phyloP scores from a whole-genome alignment of 37 sponge, comb jelly and placozoan species.

The Chondrilla cf. caribensis region DNA sequence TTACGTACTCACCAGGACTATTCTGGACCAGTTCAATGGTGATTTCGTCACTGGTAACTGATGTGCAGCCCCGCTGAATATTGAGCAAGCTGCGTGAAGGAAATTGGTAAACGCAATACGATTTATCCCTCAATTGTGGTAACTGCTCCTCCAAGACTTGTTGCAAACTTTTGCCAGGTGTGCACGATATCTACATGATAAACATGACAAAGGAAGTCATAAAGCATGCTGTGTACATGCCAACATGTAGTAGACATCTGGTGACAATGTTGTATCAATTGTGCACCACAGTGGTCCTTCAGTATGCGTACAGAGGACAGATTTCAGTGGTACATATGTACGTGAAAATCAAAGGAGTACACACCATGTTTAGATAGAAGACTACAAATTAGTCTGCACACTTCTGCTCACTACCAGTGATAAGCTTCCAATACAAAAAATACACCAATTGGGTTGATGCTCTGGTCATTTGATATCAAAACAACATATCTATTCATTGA shows the following conservation, averaged over 20 bases:
- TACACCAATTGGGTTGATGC: no score
- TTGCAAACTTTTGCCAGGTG: slow-evolving; percentile 56
- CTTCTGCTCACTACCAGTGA: no score
- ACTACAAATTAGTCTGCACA: no score
- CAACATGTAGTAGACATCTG: not conserved
- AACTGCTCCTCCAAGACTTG: slow-evolving; percentile 58
- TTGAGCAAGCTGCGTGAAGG: slow-evolving; percentile 62
- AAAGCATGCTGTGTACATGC: not conserved
- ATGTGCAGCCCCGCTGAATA: slow-evolving; percentile 10
- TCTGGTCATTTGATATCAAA: no score
- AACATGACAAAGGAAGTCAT: not conserved
- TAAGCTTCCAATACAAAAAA: no score
- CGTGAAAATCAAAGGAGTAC: no score
- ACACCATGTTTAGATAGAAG: no score
- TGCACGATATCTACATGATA: slow-evolving; percentile 40
- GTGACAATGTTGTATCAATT: no score
- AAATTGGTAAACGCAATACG: slow-evolving; percentile 72
- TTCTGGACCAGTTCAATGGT: slow-evolving; percentile 1
- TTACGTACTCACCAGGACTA: not conserved
- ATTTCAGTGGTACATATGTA: no score
- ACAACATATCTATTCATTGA: no score
- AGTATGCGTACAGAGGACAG: no score
- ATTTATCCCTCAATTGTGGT: slow-evolving; percentile 24
- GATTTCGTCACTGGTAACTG: slow-evolving; percentile 8
- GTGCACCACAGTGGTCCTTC: no score